phyloP scores from a whole-genome alignment of 2,888 invertebrate species.

The Branchellion lobata region DNA sequence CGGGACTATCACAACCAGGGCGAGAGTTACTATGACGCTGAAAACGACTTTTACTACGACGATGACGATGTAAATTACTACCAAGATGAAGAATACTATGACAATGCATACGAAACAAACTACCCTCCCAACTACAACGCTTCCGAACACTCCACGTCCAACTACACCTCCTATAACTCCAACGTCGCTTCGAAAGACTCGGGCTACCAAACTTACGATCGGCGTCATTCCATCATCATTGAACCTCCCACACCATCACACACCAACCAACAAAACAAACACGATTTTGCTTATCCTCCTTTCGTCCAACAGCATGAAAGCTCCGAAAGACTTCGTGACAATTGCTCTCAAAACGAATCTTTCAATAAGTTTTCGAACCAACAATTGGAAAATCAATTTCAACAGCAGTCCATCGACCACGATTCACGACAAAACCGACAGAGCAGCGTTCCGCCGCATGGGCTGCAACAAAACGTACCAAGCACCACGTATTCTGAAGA shows the following conservation, averaged over 20 bases:
- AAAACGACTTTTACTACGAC: background rate
- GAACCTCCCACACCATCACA: constrained; percentile 11
- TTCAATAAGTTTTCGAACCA: background rate
- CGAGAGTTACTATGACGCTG: constrained; percentile 27
- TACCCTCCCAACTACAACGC: constrained; percentile 17
- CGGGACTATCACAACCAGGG: constrained; percentile 12
- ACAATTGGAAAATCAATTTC: background rate
- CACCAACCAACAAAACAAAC: background rate
- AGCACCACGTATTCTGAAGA: too few relatives aligned
- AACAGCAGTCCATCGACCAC: background rate
- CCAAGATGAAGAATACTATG: constrained; percentile 21
- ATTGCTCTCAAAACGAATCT: background rate
- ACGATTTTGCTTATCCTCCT: background rate
- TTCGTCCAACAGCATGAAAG: background rate
- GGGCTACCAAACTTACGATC: constrained; percentile 45
- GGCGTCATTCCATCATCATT: constrained; percentile 35
- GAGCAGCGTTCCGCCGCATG: too few relatives aligned
- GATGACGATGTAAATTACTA: constrained; percentile 20
- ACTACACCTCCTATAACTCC: constrained; percentile 16
- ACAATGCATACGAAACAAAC: background rate
- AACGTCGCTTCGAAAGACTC: constrained; percentile 46
- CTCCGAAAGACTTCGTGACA: too few relatives aligned
- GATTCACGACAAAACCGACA: background rate
- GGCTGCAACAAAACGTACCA: too few relatives aligned
- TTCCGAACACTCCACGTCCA: background rate